Percentiles rank a stretch among this genome's conserved stretches.
Conservation (phyloP, 2,113 vertebrate species). For the Mesocricetus auratus region DNA sequence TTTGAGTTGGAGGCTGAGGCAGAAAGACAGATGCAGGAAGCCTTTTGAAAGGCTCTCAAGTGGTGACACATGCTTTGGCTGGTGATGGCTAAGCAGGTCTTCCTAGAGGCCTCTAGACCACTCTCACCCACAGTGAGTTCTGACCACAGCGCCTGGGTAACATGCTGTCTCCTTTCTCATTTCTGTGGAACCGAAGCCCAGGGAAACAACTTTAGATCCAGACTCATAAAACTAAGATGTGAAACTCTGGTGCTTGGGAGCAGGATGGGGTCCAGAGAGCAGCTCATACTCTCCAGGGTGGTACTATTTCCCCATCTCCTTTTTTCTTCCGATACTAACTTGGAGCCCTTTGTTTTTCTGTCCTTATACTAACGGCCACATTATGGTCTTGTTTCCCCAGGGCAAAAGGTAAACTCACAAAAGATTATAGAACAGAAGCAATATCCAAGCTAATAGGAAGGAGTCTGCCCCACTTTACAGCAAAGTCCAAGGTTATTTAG, state of each 20-base stretch:
- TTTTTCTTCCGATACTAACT: too few species aligned
- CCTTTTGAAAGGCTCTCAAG: slow-evolving; percentile 28
- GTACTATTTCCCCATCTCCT: slow-evolving; percentile 46
- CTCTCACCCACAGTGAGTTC: background rate
- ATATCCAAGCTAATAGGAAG: background rate
- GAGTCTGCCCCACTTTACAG: slow-evolving; percentile 10
- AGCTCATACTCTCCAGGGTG: background rate
- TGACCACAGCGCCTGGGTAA: background rate
- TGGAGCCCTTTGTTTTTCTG: slow-evolving; percentile 21
- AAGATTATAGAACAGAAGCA: background rate
- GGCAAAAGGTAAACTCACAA: background rate
- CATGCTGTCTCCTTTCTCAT: background rate
- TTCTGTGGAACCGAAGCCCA: slow-evolving; percentile 2
- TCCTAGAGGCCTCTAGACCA: background rate
- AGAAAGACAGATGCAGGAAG: slow-evolving; percentile 44
- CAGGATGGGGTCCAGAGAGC: slow-evolving; percentile 7
- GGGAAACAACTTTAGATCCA: background rate
- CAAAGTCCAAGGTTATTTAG: slow-evolving; percentile 23
- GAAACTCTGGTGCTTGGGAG: background rate
- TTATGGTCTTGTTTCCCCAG: slow-evolving; percentile 36
- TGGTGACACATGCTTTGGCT: background rate
- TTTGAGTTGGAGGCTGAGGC: slow-evolving; percentile 59
- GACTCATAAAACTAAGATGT: slow-evolving; percentile 40
- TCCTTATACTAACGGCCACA: slow-evolving; percentile 42
- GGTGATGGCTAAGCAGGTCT: background rate